Conservation (phyloP, 2,888 invertebrate species). For the Agonum fuliginosum region DNA sequence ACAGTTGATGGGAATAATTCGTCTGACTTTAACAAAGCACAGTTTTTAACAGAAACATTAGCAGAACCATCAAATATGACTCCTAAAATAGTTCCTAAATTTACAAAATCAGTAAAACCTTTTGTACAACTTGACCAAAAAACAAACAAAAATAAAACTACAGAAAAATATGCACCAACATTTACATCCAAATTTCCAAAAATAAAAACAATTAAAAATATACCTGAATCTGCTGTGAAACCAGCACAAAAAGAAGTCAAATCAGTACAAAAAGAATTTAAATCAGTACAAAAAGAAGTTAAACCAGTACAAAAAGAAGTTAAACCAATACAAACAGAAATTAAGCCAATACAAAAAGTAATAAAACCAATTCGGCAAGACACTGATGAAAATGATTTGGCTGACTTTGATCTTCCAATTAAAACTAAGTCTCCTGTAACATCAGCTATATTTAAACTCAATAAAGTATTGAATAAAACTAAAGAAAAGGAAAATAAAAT, state of each 20-base stretch:
- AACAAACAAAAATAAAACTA: neutral
- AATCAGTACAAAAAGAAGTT: neutral
- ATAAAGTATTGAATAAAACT: neutral
- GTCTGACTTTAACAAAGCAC: too few species aligned
- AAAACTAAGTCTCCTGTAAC: neutral
- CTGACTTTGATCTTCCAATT: neutral
- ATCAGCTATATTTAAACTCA: neutral
- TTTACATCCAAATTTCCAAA: slow-evolving; percentile 29
- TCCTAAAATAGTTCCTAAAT: neutral
- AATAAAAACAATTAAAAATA: slow-evolving; percentile 5
- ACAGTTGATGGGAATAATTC: slow-evolving; percentile 1
- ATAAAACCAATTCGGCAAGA: neutral
- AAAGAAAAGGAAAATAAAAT: neutral
- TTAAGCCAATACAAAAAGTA: neutral
- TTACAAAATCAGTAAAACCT: neutral
- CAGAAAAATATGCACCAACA: neutral
- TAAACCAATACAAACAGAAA: neutral
- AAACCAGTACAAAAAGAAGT: neutral
- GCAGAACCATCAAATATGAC: neutral
- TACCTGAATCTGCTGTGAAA: slow-evolving; percentile 3
- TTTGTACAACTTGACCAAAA: neutral
- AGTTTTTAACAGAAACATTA: slow-evolving; percentile 6
- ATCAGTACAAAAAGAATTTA: neutral
- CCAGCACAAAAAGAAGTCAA: neutral
- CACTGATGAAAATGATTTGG: neutral